Percentiles rank a stretch among this genome's conserved stretches.
These are phyloP conservation scores for Pollachius pollachius DNA, from an alignment of 2,113 vertebrate species.

Conservation along the genomic window DNA sequence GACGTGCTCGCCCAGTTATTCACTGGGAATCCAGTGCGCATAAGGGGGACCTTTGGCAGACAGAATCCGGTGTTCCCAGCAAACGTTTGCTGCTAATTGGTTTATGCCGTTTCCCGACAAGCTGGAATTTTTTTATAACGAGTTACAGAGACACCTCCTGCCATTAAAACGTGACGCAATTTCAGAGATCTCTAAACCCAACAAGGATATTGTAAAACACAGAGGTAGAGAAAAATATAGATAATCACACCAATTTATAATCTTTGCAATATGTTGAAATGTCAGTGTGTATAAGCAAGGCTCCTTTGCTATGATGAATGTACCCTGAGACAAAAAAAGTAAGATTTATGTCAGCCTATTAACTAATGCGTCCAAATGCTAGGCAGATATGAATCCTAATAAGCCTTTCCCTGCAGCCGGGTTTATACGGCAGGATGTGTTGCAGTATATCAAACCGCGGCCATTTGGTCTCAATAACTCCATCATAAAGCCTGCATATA, in stretches of 20 bases:
- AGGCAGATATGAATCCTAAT: constrained; percentile 15
- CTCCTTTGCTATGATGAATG: no score
- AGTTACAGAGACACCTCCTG: neutral
- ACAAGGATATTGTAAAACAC: no score
- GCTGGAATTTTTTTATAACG: constrained; percentile 22
- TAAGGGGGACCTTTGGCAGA: constrained; percentile 41
- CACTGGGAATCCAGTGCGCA: constrained; percentile 55
- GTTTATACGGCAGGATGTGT: constrained; percentile 37
- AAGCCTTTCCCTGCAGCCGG: constrained; percentile 23
- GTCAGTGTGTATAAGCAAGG: neutral
- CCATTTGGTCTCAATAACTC: constrained; percentile 52
- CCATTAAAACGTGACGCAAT: no score
- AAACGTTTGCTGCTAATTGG: constrained; percentile 52
- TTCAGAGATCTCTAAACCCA: no score
- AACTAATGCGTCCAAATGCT: constrained; percentile 19
- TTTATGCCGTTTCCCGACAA: constrained; percentile 28
- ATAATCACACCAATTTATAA: no score
- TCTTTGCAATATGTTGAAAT: no score
- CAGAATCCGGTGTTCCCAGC: constrained; percentile 56
- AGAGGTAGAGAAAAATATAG: no score
- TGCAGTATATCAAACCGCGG: constrained; percentile 49
- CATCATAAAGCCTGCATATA: constrained; percentile 47
- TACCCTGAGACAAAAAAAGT: no score
- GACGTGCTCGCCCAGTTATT: constrained; percentile 54
- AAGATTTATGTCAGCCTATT: constrained; percentile 33